Percentiles rank a stretch among this genome's conserved stretches.
These are phyloP conservation scores for Urophycis tenuis DNA, from an alignment of 2,797 vertebrate species.

Conservation along the genomic window DNA sequence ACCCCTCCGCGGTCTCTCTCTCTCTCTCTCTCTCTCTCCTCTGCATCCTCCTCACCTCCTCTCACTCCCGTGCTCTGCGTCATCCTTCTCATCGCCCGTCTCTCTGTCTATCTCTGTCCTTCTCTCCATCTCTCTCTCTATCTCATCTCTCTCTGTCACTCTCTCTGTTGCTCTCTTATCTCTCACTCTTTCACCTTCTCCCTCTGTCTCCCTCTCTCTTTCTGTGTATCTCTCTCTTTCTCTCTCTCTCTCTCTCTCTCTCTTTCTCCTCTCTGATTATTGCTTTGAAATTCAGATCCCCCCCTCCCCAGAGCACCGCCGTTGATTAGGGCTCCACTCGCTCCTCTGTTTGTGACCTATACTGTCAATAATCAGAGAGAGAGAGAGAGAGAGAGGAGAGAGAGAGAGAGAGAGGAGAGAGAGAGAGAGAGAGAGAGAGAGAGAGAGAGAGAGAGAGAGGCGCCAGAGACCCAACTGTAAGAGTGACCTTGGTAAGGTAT, in stretches of 20 bases:
- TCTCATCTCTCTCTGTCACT: too few relatives aligned
- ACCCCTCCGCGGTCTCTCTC: background rate
- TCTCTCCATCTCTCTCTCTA: too few relatives aligned
- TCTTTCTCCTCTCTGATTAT: slow-evolving; percentile 50
- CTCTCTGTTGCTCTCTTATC: too few relatives aligned
- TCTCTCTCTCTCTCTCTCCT: background rate
- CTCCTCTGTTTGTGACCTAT: slow-evolving; percentile 44
- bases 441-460: background rate
- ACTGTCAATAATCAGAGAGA: background rate
- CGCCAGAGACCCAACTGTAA: slow-evolving; percentile 10
- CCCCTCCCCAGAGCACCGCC: slow-evolving; percentile 13
- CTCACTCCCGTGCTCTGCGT: background rate
- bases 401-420: background rate
- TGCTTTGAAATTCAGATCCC: slow-evolving; percentile 56
- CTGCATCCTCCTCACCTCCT: background rate
- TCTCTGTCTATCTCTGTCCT: slow-evolving; percentile 3
- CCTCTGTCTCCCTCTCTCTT: slow-evolving; percentile 5
- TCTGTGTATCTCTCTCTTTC: slow-evolving; percentile 13
- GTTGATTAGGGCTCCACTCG: slow-evolving; percentile 50
- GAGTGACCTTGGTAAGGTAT: slow-evolving; percentile 49
- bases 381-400: background rate
- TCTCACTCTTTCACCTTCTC: slow-evolving; percentile 1
- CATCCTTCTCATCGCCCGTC: background rate
- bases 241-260: slow-evolving; percentile 53
- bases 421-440: background rate